A percentile compares a stretch with the other conserved stretches of the same genome.
These are phyloP conservation scores for Erebia epiphron DNA, from an alignment of 2,888 invertebrate species.

Conservation along the genomic window DNA sequence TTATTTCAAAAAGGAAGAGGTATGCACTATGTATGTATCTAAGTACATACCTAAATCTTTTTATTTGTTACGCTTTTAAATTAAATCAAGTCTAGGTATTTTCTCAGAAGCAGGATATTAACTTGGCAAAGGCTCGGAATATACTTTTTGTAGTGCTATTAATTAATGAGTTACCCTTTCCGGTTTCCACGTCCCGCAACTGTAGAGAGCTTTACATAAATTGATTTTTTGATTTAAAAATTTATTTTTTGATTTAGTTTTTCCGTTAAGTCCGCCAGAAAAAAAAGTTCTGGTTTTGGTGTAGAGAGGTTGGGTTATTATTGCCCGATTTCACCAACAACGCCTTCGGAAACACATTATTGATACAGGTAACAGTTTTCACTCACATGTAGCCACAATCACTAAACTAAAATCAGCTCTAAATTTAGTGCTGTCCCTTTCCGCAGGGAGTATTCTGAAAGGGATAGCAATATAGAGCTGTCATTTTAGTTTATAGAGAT, in stretches of 20 bases:
- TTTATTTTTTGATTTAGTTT: not conserved
- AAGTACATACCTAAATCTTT: too few species aligned
- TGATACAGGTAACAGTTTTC: too few species aligned
- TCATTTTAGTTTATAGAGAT: not conserved
- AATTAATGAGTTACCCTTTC: constrained; percentile 4
- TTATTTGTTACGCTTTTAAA: not conserved
- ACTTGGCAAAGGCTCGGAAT: not conserved
- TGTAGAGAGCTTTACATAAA: not conserved
- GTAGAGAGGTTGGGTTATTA: not conserved
- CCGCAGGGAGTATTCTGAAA: too few species aligned
- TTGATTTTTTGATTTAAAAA: too few species aligned
- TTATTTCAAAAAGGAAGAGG: too few species aligned
- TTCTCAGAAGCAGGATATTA: not conserved
- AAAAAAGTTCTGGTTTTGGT: not conserved
- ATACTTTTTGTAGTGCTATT: not conserved
- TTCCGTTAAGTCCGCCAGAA: not conserved
- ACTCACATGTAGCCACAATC: too few species aligned
- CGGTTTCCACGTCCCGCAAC: not conserved
- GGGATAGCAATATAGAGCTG: too few species aligned
- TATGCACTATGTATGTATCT: too few species aligned
- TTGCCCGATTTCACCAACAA: too few species aligned
- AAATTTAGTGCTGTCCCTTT: too few species aligned
- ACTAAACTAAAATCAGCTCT: not conserved
- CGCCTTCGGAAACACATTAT: too few species aligned
- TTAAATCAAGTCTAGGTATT: not conserved